Base-by-base conservation (phyloP, 1,140 invertebrate genomes). In the Aculops lycopersici region DNA sequence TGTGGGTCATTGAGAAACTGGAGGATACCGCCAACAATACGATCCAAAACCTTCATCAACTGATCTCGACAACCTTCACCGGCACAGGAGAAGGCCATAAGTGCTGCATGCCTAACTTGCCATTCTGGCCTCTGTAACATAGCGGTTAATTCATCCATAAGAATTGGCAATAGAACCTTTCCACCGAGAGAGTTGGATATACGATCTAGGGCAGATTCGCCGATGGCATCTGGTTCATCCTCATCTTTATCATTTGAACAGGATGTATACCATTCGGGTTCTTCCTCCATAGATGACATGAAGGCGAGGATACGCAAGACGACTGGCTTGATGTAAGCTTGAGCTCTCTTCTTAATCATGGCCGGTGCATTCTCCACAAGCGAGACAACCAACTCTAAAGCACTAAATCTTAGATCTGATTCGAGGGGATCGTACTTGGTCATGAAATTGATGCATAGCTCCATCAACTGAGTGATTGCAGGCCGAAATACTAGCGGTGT, bases 21-120 rank as follows among this genome's bases (percentile, higher is more conserved):
- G 21, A 92, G 62, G 13, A 95, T 71, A 20, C 72, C 77, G 41
- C 75, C 68, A 55, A 95, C 73, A 40, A 98, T 79, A 57, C 83
- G 71, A 41, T 70, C 68, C 2, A 98, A 63, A 59, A 90, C 71
- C 35, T 67, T 59, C 57, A 92, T 81, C 90, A 98, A 98, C 57
- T 92, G 80, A 55, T 86, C 83, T 53, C 88, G 77, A 52, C 84
- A 94, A 14, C 90, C 90, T 64, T 97, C 92, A 1, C 90, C 92
- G 41, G 90, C 78, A 5, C 86, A 80, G 13, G 88, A 94, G 17
- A 98, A 73, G 3, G 90, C 88, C 84, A 95, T 97, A 16, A 98
- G 64, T 14, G 83, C 90, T 38, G 86, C 88, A 56, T 95, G 44
- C 18, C 88, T 61, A 48, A 56, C 56, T 36, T 59, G 52, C 65